Evolutionary conservation across 2,888 invertebrate species (phyloP).

Genomic region (Tromatobia lineatoria): DNA sequence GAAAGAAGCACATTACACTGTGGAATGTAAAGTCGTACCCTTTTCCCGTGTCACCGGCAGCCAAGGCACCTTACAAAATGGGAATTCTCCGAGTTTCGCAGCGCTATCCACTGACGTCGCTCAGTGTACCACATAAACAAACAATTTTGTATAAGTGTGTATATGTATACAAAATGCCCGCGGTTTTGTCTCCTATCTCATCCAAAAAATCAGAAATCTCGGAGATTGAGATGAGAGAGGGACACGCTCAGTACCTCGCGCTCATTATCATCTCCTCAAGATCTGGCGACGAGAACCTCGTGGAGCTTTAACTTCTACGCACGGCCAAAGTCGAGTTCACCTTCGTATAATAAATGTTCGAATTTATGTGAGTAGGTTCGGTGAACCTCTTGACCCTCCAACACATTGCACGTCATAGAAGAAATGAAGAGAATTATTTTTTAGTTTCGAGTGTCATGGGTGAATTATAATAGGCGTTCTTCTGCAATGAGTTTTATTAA

Average conservation of each 20-base stretch:
- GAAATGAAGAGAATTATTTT: constrained; percentile 22
- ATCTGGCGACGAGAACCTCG: constrained; percentile 64
- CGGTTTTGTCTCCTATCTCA: constrained; percentile 56
- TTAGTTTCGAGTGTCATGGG: not conserved
- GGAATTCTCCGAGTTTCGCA: constrained; percentile 66
- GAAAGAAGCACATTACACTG: constrained; percentile 67
- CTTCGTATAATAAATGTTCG: constrained; percentile 67
- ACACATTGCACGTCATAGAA: constrained; percentile 41
- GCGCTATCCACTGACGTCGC: constrained; percentile 43
- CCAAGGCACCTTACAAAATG: constrained; percentile 64
- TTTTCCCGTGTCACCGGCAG: constrained; percentile 64
- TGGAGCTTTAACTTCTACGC: constrained; percentile 55
- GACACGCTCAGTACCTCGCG: constrained; percentile 46
- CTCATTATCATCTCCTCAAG: constrained; percentile 64
- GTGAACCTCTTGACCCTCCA: constrained; percentile 50
- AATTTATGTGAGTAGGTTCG: constrained; percentile 66
- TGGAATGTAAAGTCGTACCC: constrained; percentile 65
- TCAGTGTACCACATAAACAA: constrained; percentile 31
- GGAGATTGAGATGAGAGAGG: constrained; percentile 66
- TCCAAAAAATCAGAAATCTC: constrained; percentile 67
- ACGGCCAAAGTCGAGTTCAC: constrained; percentile 36
- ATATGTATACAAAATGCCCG: constrained; percentile 37
- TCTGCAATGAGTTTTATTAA: not conserved
- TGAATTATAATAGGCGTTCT: not conserved
- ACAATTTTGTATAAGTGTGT: not conserved